These are phyloP conservation scores for Tupiocoris notatus DNA, from an alignment of 2,888 invertebrate species.

Conservation along the genomic window DNA sequence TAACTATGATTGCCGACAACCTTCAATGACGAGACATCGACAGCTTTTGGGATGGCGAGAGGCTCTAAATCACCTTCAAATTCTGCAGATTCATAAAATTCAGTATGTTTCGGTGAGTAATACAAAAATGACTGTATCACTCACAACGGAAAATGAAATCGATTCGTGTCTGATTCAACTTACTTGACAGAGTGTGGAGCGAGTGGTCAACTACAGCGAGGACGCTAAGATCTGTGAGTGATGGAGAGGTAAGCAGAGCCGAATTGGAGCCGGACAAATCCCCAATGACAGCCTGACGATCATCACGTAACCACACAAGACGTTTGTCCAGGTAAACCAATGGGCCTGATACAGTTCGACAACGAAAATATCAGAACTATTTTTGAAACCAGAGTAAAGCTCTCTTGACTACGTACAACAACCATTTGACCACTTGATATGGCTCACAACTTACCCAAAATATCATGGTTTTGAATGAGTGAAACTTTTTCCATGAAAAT, in stretches of 20 bases:
- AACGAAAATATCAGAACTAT: too few relatives aligned
- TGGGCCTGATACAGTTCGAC: too few relatives aligned
- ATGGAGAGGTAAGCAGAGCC: slow-evolving; percentile 64
- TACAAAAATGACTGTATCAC: too few relatives aligned
- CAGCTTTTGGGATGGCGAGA: slow-evolving; percentile 71
- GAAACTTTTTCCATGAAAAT: slow-evolving; percentile 54
- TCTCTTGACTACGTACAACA: too few relatives aligned
- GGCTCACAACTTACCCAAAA: slow-evolving; percentile 60
- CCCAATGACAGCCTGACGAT: slow-evolving; percentile 70
- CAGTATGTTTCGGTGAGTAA: too few relatives aligned
- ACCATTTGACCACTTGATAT: too few relatives aligned
- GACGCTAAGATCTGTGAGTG: slow-evolving; percentile 65
- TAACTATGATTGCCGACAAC: slow-evolving; percentile 74
- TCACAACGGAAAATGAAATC: too few relatives aligned
- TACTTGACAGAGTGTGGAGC: slow-evolving; percentile 21
- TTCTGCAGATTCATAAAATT: too few relatives aligned
- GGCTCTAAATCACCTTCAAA: slow-evolving; percentile 53
- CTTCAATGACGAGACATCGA: slow-evolving; percentile 65
- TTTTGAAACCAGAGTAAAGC: too few relatives aligned
- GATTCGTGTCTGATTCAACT: not conserved
- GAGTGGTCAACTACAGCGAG: slow-evolving; percentile 72
- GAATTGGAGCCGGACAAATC: slow-evolving; percentile 74
- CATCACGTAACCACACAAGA: slow-evolving; percentile 78
- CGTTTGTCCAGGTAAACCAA: slow-evolving; percentile 78
- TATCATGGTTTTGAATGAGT: slow-evolving; percentile 58